Conservation (phyloP, 2,797 vertebrate genomes). For the Moxostoma hubbsi region DNA sequence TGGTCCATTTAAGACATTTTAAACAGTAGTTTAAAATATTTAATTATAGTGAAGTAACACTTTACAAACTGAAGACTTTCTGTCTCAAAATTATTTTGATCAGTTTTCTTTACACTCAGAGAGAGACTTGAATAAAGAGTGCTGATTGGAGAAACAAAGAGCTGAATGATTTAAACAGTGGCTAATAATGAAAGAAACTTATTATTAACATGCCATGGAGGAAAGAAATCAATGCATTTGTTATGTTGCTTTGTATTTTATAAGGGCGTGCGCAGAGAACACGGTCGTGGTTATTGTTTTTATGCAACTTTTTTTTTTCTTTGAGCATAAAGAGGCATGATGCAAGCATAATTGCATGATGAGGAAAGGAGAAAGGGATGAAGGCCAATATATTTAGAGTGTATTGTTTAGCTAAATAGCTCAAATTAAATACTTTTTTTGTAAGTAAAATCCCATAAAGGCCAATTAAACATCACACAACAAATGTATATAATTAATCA, state of each 20-base stretch:
- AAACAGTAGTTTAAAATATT: too few species aligned
- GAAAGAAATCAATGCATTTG: background rate
- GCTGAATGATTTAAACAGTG: too few species aligned
- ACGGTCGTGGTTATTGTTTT: background rate
- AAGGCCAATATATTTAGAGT: background rate
- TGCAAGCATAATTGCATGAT: background rate
- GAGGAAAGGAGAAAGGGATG: background rate
- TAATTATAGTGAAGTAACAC: too few species aligned
- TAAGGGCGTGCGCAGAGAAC: background rate
- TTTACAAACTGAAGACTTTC: too few species aligned
- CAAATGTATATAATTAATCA: background rate
- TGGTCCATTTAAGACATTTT: too few species aligned
- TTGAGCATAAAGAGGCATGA: constrained; percentile 1
- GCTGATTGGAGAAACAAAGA: too few species aligned
- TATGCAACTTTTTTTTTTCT: background rate
- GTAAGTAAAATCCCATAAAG: background rate
- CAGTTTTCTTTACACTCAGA: too few species aligned
- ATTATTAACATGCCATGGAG: background rate
- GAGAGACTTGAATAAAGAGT: too few species aligned
- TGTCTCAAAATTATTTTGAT: too few species aligned
- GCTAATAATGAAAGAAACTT: background rate
- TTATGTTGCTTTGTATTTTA: background rate
- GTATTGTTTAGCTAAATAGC: background rate
- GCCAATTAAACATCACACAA: background rate
- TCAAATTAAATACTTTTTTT: background rate